Percentiles rank a stretch among this genome's conserved stretches.
Conservation (phyloP, 92 coral and sea anemone genomes). For the Porites evermanni region DNA sequence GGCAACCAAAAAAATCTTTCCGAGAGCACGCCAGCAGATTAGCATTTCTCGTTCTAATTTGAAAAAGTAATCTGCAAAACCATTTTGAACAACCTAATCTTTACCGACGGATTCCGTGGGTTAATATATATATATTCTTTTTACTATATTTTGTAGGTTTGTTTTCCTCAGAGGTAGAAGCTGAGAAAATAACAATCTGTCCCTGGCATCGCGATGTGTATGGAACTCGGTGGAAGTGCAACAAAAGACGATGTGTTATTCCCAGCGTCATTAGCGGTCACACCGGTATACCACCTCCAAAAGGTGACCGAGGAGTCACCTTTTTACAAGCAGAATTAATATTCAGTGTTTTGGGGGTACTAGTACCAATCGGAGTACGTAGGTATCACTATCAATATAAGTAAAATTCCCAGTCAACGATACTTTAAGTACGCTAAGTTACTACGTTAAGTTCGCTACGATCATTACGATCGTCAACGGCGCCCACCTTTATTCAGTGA, state of each 20-base stretch:
- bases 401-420: too few relatives aligned
- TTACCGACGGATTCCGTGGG: neutral
- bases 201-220: conserved; percentile 24
- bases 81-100: neutral
- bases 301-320: conserved; percentile 18
- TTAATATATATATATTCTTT: neutral
- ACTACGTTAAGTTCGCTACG: too few relatives aligned
- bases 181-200: conserved; percentile 8
- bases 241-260: conserved; percentile 15
- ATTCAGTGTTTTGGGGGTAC: neutral
- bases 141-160: neutral
- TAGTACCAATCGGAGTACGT: conserved; percentile 5
- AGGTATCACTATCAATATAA: conserved; percentile 1
- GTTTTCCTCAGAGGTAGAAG: neutral
- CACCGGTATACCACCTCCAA: conserved; percentile 3
- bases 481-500: too few relatives aligned
- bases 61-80: too few relatives aligned
- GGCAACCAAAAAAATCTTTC: too few relatives aligned
- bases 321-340: neutral
- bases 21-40: too few relatives aligned
- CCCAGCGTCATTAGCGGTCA: neutral
- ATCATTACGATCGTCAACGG: too few relatives aligned
- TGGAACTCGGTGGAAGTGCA: conserved; percentile 25
- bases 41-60: too few relatives aligned
- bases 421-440: neutral